These are phyloP conservation scores for Agrilus mali DNA, from an alignment of 2,888 invertebrate species.

Conservation along the genomic window DNA sequence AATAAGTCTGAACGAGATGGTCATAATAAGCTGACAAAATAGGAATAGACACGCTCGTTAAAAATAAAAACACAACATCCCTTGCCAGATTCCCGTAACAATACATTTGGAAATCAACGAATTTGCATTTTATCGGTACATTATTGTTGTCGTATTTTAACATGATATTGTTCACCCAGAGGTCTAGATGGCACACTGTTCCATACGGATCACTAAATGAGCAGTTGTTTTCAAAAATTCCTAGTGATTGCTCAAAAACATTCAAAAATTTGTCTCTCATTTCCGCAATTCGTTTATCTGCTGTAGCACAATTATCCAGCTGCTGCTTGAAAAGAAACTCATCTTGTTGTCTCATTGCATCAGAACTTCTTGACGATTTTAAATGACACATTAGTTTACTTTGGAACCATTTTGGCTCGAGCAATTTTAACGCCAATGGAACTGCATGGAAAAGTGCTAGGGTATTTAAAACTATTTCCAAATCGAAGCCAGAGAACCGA, in stretches of 20 bases:
- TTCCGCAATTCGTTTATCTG: too few relatives aligned
- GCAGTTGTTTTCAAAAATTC: too few relatives aligned
- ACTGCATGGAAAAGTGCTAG: constrained; percentile 40
- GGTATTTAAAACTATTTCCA: constrained; percentile 33
- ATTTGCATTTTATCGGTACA: too few relatives aligned
- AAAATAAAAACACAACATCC: constrained; percentile 36
- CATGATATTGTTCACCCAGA: constrained; percentile 49
- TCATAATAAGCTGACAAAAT: constrained; percentile 31
- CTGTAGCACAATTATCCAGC: too few relatives aligned
- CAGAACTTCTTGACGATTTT: not conserved
- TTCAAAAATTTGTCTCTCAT: constrained; percentile 2
- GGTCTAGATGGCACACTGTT: constrained; percentile 40
- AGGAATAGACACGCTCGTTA: constrained; percentile 33
- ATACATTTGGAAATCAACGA: too few relatives aligned
- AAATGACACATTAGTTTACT: constrained; percentile 27
- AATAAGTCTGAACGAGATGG: constrained; percentile 36
- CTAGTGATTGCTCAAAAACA: constrained; percentile 9
- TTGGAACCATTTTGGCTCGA: constrained; percentile 29
- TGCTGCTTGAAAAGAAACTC: too few relatives aligned
- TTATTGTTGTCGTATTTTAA: constrained; percentile 21
- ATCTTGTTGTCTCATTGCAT: too few relatives aligned
- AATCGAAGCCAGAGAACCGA: constrained; percentile 34
- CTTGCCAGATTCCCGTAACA: too few relatives aligned
- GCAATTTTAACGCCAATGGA: constrained; percentile 37
- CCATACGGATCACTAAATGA: constrained; percentile 32